A percentile compares a stretch with the other conserved stretches of the same genome.
These are phyloP conservation scores for Pemphredon lugubris DNA, from an alignment of 2,888 invertebrate genomes.

Conservation along the genomic window DNA sequence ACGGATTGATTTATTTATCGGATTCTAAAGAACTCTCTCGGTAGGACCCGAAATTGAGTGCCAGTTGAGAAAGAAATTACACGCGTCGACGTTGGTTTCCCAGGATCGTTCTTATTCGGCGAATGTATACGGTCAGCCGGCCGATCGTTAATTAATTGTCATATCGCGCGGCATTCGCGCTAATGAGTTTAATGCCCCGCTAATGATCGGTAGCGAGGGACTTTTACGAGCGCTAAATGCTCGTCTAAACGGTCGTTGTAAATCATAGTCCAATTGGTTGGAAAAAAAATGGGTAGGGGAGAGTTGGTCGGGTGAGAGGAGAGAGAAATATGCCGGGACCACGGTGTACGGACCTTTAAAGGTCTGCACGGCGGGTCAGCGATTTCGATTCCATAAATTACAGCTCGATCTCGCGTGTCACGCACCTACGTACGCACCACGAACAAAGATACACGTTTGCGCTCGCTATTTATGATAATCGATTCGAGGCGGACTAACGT, in stretches of 20 bases:
- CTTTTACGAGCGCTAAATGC: constrained; percentile 68
- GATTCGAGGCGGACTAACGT: constrained; percentile 38
- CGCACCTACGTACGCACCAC: constrained; percentile 45
- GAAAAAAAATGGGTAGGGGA: constrained; percentile 15
- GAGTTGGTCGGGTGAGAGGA: not conserved
- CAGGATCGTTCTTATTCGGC: too few relatives aligned
- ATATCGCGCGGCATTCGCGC: constrained; percentile 57
- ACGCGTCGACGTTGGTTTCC: too few relatives aligned
- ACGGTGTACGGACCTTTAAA: constrained; percentile 4
- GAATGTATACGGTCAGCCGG: not conserved
- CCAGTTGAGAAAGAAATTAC: too few relatives aligned
- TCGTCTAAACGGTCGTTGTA: constrained; percentile 66
- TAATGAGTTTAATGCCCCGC: constrained; percentile 68
- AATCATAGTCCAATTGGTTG: constrained; percentile 70
- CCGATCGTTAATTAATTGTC: constrained; percentile 67
- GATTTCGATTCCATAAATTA: constrained; percentile 55
- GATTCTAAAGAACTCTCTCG: too few relatives aligned
- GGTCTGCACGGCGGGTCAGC: constrained; percentile 31
- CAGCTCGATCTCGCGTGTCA: constrained; percentile 47
- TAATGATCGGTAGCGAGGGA: constrained; percentile 69
- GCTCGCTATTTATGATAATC: constrained; percentile 53
- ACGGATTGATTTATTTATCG: too few relatives aligned
- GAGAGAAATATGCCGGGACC: constrained; percentile 8
- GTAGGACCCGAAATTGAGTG: too few relatives aligned
- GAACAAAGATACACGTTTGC: constrained; percentile 47